Evolutionary conservation across 2,797 vertebrate genomes (phyloP).

Genomic region (Melanotaenia trifasciata): DNA sequence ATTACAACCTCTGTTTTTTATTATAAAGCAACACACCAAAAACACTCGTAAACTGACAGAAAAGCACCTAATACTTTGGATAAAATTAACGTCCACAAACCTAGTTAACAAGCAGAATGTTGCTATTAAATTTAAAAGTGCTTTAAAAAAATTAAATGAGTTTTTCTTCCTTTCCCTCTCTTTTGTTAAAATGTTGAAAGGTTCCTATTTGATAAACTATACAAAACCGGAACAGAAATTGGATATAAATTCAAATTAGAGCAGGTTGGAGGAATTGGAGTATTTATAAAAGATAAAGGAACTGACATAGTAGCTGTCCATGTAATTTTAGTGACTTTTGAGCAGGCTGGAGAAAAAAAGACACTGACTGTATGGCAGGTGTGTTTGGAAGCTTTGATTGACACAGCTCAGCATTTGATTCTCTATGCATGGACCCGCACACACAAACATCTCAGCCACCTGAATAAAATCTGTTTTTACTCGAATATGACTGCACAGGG

Average conservation of each 20-base stretch:
- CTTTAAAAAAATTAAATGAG: slow-evolving; percentile 14
- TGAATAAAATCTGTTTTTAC: slow-evolving; percentile 11
- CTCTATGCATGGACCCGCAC: slow-evolving; percentile 8
- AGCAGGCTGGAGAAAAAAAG: slow-evolving; percentile 7
- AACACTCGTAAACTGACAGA: neutral
- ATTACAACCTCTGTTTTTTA: neutral
- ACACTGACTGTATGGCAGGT: slow-evolving; percentile 37
- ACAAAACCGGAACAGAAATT: neutral
- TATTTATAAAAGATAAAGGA: too few relatives aligned
- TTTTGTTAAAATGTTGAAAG: slow-evolving; percentile 17
- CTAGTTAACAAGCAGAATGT: slow-evolving; percentile 27
- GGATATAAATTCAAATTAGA: slow-evolving; percentile 1
- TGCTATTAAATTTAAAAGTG: slow-evolving; percentile 26
- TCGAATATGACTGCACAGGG: slow-evolving; percentile 1
- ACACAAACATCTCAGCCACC: slow-evolving; percentile 13
- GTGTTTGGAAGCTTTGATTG: slow-evolving; percentile 52
- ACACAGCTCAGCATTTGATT: slow-evolving; percentile 56
- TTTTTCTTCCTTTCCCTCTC: slow-evolving; percentile 8
- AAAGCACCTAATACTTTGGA: slow-evolving; percentile 34
- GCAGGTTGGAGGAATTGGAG: neutral
- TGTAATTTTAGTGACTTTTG: slow-evolving; percentile 53
- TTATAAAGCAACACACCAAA: neutral
- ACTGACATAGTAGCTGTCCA: too few relatives aligned
- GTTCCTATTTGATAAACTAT: slow-evolving; percentile 5
- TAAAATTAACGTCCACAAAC: slow-evolving; percentile 34